phyloP scores from a whole-genome alignment of 2,888 invertebrate species.

The Anorthoa munda region DNA sequence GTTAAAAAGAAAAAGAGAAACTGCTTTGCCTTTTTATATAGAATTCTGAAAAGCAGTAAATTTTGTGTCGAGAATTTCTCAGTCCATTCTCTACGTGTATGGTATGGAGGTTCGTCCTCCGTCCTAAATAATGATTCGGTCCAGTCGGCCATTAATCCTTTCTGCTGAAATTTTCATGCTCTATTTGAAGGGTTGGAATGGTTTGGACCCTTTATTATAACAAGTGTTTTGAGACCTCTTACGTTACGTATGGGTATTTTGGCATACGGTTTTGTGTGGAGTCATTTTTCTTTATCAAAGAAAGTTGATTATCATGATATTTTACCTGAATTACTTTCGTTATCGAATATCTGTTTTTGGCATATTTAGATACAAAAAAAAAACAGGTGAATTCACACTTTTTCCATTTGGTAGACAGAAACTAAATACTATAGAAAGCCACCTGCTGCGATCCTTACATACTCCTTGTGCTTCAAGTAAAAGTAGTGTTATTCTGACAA shows the following conservation, averaged over 20 bases:
- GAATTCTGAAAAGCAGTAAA: background rate
- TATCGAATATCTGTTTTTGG: background rate
- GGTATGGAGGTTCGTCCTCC: slow-evolving; percentile 47
- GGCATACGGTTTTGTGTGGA: slow-evolving; percentile 34
- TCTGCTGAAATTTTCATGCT: slow-evolving; percentile 79
- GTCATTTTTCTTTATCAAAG: slow-evolving; percentile 28
- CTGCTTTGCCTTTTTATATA: background rate
- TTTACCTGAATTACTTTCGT: background rate
- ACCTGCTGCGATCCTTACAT: too few species aligned
- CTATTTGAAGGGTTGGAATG: slow-evolving; percentile 78
- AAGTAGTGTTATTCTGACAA: too few species aligned
- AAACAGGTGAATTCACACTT: too few species aligned
- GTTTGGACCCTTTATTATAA: slow-evolving; percentile 71
- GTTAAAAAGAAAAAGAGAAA: too few species aligned
- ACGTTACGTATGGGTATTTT: slow-evolving; percentile 49
- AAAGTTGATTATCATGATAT: background rate
- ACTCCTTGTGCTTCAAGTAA: too few species aligned
- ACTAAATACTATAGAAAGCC: background rate
- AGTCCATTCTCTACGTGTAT: background rate
- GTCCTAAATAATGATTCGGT: slow-evolving; percentile 76
- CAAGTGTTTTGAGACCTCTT: slow-evolving; percentile 60
- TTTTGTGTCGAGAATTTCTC: background rate
- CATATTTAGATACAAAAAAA: background rate
- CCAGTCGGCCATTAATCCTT: slow-evolving; percentile 75
- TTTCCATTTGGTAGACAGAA: background rate